phyloP scores from a whole-genome alignment of 2,797 vertebrate genomes.

The Sphenodon punctatus region DNA sequence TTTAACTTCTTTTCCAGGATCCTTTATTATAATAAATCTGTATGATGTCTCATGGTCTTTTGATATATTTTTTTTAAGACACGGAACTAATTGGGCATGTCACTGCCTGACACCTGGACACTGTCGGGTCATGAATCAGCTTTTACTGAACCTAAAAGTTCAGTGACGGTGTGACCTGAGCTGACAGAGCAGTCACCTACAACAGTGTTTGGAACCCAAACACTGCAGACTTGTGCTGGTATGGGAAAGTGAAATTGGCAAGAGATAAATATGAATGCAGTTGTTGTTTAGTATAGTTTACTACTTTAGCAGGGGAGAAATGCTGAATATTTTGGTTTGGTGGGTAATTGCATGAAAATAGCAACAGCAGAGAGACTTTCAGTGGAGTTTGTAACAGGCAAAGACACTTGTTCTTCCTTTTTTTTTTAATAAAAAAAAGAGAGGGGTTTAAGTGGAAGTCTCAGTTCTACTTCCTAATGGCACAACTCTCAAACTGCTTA shows the following conservation, averaged over 20 bases:
- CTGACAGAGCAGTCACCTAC: no score
- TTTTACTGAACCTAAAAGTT: no score
- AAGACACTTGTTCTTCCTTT: no score
- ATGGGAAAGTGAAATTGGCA: background rate
- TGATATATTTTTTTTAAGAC: background rate
- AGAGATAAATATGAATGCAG: constrained; percentile 23
- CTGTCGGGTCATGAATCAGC: no score
- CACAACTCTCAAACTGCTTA: no score
- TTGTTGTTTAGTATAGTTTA: constrained; percentile 6
- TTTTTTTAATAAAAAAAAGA: no score
- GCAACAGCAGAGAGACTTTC: background rate
- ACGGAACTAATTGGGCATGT: background rate
- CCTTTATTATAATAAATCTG: background rate
- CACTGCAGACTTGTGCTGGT: no score
- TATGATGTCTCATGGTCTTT: background rate
- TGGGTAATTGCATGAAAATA: background rate
- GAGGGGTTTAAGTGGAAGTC: no score
- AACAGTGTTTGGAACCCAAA: no score
- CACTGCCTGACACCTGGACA: background rate
- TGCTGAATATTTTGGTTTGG: background rate
- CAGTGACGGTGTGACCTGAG: no score
- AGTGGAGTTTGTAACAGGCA: background rate
- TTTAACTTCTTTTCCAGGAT: background rate
- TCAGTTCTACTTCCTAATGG: no score
- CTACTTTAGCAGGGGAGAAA: background rate